Evolutionary conservation across 2,113 vertebrate species (phyloP), one percentile per base, ranked within the genome.

Genomic region (Galbula dea): DNA sequence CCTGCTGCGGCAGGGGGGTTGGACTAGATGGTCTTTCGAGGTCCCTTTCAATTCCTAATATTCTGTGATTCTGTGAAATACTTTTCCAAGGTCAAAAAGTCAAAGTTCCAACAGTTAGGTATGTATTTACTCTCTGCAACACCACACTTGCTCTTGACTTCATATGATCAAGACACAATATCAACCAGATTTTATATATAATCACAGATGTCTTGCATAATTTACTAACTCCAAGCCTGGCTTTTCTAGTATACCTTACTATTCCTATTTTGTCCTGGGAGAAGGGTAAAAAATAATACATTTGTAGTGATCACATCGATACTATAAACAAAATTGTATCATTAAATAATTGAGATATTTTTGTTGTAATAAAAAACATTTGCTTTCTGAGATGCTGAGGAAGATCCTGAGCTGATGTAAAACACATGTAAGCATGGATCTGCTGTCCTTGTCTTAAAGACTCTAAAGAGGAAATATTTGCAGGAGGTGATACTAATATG

Each of bases 361-460:
- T 69, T 91, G 11, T 29, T 78, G 48, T 54, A 54, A 24, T 41
- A 36, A 30, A 32, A 34, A 67, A 45, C 14, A 3, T 65, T 92
- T 72, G 39, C 16, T 77, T 9, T 69, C 46, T 30, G 72, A 74
- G 37, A 62, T 0, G 9, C 46, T 37, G n/a, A 51, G 27, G 39
- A 88, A 74, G 66, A 79, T 32, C 21, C 18, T 1, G 0, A 41
- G 43, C 27, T 88, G 57, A 39, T 65, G 36, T 57, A 63, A 86
- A 71, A 36, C 19, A 26, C 4, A 3, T 0, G 0, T 39, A 57
- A 73, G 34, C 8, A 12, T 48, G 32, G 29, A 58, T 68, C 45
- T 43, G 37, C 67, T 80, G 62, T 68, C 59, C 43, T 71, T 74
- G 23, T 43, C 62, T 72, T 81, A 68, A 81, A 90, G 66, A 52